These are phyloP conservation scores for Salmo trutta DNA, from an alignment of 2,797 vertebrate genomes.

Conservation along the genomic window DNA sequence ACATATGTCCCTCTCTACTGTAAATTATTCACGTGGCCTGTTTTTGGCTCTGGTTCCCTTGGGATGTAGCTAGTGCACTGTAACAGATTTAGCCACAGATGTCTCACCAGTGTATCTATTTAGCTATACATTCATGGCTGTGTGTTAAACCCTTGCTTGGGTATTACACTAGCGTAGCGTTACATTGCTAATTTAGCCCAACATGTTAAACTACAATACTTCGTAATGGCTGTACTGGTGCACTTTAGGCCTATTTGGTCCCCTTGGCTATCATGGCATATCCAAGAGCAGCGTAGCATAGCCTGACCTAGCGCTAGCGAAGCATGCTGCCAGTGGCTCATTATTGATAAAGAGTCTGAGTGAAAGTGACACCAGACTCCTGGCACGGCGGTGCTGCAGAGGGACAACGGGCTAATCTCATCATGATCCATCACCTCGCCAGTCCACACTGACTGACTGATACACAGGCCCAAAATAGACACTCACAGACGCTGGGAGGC, in stretches of 20 bases:
- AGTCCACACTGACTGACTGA: too few species aligned
- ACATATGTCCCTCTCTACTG: background rate
- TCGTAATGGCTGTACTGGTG: too few species aligned
- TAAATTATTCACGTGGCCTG: background rate
- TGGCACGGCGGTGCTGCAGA: background rate
- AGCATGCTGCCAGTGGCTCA: slow-evolving; percentile 2
- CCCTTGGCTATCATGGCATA: too few species aligned
- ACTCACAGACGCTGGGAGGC: background rate
- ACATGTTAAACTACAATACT: too few species aligned
- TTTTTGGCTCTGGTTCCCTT: background rate
- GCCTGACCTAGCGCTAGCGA: background rate
- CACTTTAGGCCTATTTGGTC: too few species aligned
- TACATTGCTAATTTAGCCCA: background rate
- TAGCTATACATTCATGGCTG: background rate
- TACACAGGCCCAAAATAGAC: background rate
- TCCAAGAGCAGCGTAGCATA: too few species aligned
- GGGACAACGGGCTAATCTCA: slow-evolving; percentile 12
- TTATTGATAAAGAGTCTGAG: slow-evolving; percentile 10
- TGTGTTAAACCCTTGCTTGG: background rate
- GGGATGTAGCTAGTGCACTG: background rate
- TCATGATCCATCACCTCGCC: background rate
- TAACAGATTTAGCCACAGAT: background rate
- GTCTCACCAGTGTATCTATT: background rate
- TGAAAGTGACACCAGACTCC: slow-evolving; percentile 10
- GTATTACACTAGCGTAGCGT: background rate